Evolutionary conservation across 2,888 invertebrate genomes (phyloP), one percentile per base, ranked within the genome.

Genomic region (Branchellion lobata): DNA sequence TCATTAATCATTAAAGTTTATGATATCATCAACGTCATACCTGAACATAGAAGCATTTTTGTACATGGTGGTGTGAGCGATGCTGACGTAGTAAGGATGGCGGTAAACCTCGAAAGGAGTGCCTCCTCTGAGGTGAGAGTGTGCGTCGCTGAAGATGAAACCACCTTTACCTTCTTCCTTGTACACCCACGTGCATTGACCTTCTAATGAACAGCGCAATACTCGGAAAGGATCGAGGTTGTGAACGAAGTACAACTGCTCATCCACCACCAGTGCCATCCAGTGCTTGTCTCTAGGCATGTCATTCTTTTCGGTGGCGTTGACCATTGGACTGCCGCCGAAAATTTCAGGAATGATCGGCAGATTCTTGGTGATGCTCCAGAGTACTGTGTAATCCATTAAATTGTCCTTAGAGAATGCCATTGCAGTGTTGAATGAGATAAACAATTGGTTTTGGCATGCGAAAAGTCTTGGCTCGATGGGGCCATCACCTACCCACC

Each of bases 211-310:
- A 65, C 84, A 84, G 47, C 82, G 77, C 71, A 84, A 81, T 11
- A 84, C 80, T 31, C 84, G 73, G 31, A 84, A 79, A 8, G 84
- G 84, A 71, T 84, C 84, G n/a, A 84, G 81, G 73, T 83, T 84
- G 75, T 84, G 83, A 0, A 84, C 84, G 74, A 83, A 84, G 79
- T 81, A 82, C 24, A 84, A 81, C 57, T 82, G 61, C 27, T 81
- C 83, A 31, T 80, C 34, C 51, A 82, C 71, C 33, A 81, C 76
- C 69, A 83, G 73, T 0, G 83, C 81, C 81, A 82, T 82, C 84
- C 84, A 84, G 80, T 84, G 83, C 72, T 84, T 84, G 81, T 84
- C 84, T n/a, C 84, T 29, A 27, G 83, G 82, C 82, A 84, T 84
- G 65, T 83, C 83, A 68, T 82, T 79, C 29, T 81, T 81, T 75